A percentile compares a stretch with the other conserved stretches of the same genome.
Evolutionary conservation across 2,797 vertebrate species (phyloP).

Genomic region (Meriones psammophilus): DNA sequence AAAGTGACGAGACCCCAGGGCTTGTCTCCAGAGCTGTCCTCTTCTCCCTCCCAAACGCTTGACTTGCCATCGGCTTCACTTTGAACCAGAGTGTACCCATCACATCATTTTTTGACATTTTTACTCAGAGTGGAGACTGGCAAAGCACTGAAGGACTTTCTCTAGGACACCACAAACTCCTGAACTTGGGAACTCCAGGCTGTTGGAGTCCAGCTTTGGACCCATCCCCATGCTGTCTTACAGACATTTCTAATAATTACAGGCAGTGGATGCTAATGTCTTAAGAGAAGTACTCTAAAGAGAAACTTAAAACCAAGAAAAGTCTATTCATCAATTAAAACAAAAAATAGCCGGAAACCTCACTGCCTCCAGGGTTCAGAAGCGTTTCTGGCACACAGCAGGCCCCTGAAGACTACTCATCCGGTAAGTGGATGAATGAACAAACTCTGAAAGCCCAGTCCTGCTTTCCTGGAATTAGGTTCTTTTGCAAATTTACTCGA

Average conservation of each 20-base stretch:
- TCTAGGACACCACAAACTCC: neutral
- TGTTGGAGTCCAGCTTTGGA: accelerated
- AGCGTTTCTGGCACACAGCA: neutral
- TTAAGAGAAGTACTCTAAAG: neutral
- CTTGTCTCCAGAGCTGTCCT: neutral
- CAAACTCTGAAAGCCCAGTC: neutral
- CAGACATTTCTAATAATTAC: neutral
- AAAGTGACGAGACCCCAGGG: neutral
- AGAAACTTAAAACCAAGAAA: constrained; percentile 46
- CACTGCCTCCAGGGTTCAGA: neutral
- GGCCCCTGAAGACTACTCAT: neutral
- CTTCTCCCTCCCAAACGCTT: too few species aligned
- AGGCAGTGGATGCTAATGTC: neutral
- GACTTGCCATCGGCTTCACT: neutral
- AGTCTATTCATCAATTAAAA: neutral
- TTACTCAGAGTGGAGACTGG: neutral
- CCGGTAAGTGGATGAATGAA: neutral
- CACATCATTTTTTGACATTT: neutral
- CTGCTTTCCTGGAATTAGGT: neutral
- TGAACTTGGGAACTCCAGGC: neutral
- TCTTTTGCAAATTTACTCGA: neutral
- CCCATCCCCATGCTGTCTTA: neutral
- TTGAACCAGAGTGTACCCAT: neutral
- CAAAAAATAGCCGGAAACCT: neutral
- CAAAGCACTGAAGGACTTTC: neutral